Percentiles rank a stretch among this genome's conserved stretches.
phyloP scores from a whole-genome alignment of 1,140 invertebrate species.

The Papilio glaucus region DNA sequence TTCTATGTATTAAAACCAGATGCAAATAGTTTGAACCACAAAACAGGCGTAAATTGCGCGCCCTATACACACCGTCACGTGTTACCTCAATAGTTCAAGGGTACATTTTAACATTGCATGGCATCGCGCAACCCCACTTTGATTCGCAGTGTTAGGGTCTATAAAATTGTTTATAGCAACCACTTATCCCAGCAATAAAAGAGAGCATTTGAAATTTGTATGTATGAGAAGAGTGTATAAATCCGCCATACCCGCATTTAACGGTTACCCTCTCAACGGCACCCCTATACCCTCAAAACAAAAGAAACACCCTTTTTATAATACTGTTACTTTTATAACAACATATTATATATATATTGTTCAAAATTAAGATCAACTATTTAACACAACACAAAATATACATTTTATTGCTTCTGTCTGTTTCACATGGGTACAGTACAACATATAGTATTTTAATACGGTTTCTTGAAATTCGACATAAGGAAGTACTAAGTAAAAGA shows the following conservation, averaged over 20 bases:
- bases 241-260: background rate
- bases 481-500: background rate
- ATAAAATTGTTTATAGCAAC: slow-evolving; percentile 23
- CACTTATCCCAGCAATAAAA: slow-evolving; percentile 8
- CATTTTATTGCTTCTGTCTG: background rate
- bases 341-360: background rate
- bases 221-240: slow-evolving; percentile 2
- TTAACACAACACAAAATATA: too few species aligned
- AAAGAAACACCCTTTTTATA: background rate
- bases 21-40: background rate
- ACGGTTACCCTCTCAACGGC: background rate
- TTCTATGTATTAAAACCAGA: too few species aligned
- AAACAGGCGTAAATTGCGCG: background rate
- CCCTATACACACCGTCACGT: background rate
- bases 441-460: slow-evolving; percentile 14
- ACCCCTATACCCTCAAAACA: background rate
- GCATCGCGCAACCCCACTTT: background rate
- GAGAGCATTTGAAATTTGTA: slow-evolving; percentile 11
- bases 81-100: slow-evolving; percentile 2
- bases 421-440: background rate
- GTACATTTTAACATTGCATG: slow-evolving; percentile 6
- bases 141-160: background rate
- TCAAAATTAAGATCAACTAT: too few species aligned
- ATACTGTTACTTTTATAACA: background rate
- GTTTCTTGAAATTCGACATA: background rate